Percentiles rank a stretch among this genome's conserved stretches.
Conservation (phyloP, 2,113 vertebrate species). For the Pampusana beccarii region DNA sequence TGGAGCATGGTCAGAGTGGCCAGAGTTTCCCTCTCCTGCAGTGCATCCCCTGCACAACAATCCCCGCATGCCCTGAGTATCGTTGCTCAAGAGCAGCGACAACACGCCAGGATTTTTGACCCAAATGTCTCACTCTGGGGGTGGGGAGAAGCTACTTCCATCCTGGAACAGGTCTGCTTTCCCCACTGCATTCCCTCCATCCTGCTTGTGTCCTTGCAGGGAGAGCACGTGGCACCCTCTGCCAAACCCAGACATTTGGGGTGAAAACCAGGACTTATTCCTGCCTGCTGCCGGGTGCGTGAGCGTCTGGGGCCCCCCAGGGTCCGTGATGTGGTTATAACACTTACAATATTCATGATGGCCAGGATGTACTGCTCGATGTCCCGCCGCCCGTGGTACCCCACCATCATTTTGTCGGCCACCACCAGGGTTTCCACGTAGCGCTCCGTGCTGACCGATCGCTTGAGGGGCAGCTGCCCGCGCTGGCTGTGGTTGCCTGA, state of each 20-base stretch:
- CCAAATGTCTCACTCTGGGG: not conserved
- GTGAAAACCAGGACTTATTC: accelerated
- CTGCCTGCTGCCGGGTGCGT: not conserved
- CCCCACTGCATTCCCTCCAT: accelerated
- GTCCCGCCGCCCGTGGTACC: constrained; percentile 94
- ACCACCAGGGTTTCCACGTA: constrained; percentile 98
- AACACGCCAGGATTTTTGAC: not conserved
- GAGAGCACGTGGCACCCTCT: not conserved
- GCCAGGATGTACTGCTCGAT: constrained; percentile 98
- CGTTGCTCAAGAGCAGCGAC: not conserved
- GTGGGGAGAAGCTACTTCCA: not conserved
- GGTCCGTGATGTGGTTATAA: constrained; percentile 46
- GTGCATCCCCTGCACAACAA: not conserved
- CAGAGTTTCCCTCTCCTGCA: not conserved
- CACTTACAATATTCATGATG: constrained; percentile 99
- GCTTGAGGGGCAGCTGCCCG: constrained; percentile 90
- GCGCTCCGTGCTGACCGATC: constrained; percentile 93
- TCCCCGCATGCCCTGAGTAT: not conserved
- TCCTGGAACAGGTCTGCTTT: not conserved
- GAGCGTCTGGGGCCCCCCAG: not conserved
- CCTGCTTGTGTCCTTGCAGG: not conserved
- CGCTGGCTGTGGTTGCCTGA: constrained; percentile 85
- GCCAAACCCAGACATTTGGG: accelerated
- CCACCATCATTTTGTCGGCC: constrained; percentile 99
- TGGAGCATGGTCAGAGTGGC: not conserved